phyloP scores from a whole-genome alignment of 1,140 invertebrate genomes.

The Drosophila biarmipes region DNA sequence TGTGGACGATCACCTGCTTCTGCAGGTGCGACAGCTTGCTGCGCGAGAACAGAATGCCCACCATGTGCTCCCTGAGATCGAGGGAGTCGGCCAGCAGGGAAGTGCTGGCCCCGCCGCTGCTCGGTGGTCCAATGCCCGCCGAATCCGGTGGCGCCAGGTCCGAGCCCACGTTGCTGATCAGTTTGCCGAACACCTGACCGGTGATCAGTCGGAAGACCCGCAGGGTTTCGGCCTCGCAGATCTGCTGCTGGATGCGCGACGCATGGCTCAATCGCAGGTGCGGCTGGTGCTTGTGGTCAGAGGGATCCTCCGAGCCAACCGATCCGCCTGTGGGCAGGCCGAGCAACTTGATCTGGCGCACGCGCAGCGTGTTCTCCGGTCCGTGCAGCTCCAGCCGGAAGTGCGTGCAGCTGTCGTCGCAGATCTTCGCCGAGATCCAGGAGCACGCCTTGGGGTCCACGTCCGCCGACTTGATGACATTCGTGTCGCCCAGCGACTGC shows the following conservation, averaged over 20 bases:
- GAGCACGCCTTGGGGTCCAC: constrained; percentile 91
- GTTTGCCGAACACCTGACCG: constrained; percentile 94
- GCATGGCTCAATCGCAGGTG: constrained; percentile 71
- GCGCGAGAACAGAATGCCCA: constrained; percentile 97
- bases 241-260: constrained; percentile 91
- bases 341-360: constrained; percentile 90
- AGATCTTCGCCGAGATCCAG: constrained; percentile 94
- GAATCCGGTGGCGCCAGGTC: constrained; percentile 38
- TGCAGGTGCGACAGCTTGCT: constrained; percentile 97
- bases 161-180: constrained; percentile 86
- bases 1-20: constrained; percentile 97
- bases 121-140: constrained; percentile 12
- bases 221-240: constrained; percentile 96
- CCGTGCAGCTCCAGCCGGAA: constrained; percentile 95
- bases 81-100: constrained; percentile 78
- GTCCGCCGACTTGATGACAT: constrained; percentile 92
- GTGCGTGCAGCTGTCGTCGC: constrained; percentile 82
- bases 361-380: constrained; percentile 94
- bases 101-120: constrained; percentile 11
- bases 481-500: constrained; percentile 91
- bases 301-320: constrained; percentile 15
- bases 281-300: constrained; percentile 21
- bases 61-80: constrained; percentile 97
- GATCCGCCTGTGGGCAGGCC: constrained; percentile 56
- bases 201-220: constrained; percentile 97